phyloP scores from a whole-genome alignment of 2,888 invertebrate species.

The Melipona bicolor region DNA sequence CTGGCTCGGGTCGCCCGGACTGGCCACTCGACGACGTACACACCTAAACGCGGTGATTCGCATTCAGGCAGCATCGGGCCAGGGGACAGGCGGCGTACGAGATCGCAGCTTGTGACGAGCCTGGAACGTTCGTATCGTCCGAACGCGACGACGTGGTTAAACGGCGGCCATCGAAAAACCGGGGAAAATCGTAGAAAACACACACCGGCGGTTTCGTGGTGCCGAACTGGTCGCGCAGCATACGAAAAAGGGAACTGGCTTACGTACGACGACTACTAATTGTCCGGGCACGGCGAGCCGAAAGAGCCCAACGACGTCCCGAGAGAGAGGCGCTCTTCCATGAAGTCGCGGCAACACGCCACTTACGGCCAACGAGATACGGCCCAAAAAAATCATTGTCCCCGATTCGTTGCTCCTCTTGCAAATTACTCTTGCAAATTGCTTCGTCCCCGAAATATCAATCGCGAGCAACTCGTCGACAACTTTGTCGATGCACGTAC shows the following conservation, averaged over 20 bases:
- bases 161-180: constrained; percentile 56
- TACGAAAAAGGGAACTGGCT: constrained; percentile 72
- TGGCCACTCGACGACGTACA: constrained; percentile 13
- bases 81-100: constrained; percentile 14
- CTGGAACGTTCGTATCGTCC: not conserved
- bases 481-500: too few species aligned
- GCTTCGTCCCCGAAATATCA: too few species aligned
- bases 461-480: not conserved
- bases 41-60: constrained; percentile 61
- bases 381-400: too few species aligned
- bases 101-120: constrained; percentile 35
- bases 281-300: constrained; percentile 53
- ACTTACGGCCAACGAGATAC: too few species aligned
- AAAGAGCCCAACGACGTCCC: constrained; percentile 4
- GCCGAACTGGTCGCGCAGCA: constrained; percentile 68
- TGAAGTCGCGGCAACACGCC: not conserved
- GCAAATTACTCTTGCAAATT: too few species aligned
- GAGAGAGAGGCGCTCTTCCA: not conserved
- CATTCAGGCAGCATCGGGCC: constrained; percentile 60
- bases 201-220: constrained; percentile 70
- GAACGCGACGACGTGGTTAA: constrained; percentile 9
- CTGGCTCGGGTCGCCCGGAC: constrained; percentile 29
- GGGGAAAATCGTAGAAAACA: constrained; percentile 66
- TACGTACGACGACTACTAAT: constrained; percentile 75
- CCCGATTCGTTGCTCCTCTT: too few species aligned